Evolutionary conservation across 1,140 invertebrate genomes (phyloP).

Genomic region (Drosophila subpulchrella): DNA sequence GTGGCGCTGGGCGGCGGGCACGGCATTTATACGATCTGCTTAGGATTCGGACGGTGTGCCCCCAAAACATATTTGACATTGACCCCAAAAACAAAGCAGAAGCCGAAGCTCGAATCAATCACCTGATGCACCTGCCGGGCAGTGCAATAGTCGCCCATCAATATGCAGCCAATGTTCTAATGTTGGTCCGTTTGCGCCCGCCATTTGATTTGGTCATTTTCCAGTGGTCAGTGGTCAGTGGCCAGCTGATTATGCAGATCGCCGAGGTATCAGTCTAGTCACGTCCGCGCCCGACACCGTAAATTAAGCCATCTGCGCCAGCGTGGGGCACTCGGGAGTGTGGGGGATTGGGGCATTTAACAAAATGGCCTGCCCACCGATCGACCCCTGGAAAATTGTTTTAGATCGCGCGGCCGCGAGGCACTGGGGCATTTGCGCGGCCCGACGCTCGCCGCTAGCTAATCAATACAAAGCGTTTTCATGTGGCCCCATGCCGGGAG

Average conservation of each 20-base stretch:
- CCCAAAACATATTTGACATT: conserved; percentile 64
- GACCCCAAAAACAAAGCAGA: conserved; percentile 59
- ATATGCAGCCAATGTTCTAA: conserved; percentile 74
- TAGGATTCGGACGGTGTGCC: conserved; percentile 45
- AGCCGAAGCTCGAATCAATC: conserved; percentile 20
- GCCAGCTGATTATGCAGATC: conserved; percentile 23
- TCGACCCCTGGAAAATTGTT: conserved; percentile 14
- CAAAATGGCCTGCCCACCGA: conserved; percentile 4
- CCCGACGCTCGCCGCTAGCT: conserved; percentile 9
- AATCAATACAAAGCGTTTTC: conserved; percentile 35
- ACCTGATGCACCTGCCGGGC: conserved; percentile 48
- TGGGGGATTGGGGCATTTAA: not conserved
- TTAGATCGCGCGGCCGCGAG: conserved; percentile 2
- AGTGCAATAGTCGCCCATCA: conserved; percentile 45
- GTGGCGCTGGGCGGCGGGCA: conserved; percentile 3
- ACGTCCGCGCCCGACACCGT: conserved; percentile 59
- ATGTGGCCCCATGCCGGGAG: conserved; percentile 12
- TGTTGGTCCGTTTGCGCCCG: conserved; percentile 31
- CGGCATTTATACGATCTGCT: conserved; percentile 59
- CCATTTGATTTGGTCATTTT: conserved; percentile 36
- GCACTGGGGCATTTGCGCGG: conserved; percentile 1
- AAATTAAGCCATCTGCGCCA: conserved; percentile 56
- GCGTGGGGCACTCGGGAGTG: not conserved
- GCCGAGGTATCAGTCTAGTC: conserved; percentile 50
- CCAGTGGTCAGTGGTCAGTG: conserved; percentile 49